A percentile compares a stretch with the other conserved stretches of the same genome.
Evolutionary conservation across 2,888 invertebrate species (phyloP).

Genomic region (Himalopsyche anomala): DNA sequence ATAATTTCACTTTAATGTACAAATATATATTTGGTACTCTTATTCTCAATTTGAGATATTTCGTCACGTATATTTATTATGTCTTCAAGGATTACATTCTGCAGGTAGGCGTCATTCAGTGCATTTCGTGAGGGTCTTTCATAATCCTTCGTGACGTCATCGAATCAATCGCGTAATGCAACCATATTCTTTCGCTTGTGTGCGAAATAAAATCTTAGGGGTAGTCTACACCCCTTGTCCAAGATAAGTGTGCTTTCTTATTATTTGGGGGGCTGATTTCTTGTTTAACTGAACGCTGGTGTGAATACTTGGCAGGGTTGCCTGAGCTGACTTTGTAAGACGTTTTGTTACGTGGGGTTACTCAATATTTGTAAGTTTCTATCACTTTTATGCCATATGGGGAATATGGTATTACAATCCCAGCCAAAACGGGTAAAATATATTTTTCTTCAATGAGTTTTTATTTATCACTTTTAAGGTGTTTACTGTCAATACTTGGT

Average conservation of each 20-base stretch:
- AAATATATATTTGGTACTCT: too few species aligned
- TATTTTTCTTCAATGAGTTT: too few species aligned
- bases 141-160: slow-evolving; percentile 40
- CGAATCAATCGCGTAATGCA: slow-evolving; percentile 39
- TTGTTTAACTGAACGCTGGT: background rate
- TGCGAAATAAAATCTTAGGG: slow-evolving; percentile 38
- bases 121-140: background rate
- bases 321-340: background rate
- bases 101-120: background rate
- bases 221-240: background rate
- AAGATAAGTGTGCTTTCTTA: slow-evolving; percentile 42
- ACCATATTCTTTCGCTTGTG: slow-evolving; percentile 37
- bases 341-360: slow-evolving; percentile 15
- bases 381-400: too few species aligned
- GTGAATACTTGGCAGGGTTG: background rate
- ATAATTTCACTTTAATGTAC: too few species aligned
- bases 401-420: too few species aligned
- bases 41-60: too few species aligned
- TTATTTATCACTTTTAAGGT: too few species aligned
- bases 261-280: slow-evolving; percentile 37
- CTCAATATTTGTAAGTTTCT: background rate
- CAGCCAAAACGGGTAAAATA: too few species aligned
- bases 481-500: too few species aligned
- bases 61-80: background rate
- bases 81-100: slow-evolving; percentile 22